Conservation (phyloP, 2,888 invertebrate genomes). For the Monoplex corrugatus region DNA sequence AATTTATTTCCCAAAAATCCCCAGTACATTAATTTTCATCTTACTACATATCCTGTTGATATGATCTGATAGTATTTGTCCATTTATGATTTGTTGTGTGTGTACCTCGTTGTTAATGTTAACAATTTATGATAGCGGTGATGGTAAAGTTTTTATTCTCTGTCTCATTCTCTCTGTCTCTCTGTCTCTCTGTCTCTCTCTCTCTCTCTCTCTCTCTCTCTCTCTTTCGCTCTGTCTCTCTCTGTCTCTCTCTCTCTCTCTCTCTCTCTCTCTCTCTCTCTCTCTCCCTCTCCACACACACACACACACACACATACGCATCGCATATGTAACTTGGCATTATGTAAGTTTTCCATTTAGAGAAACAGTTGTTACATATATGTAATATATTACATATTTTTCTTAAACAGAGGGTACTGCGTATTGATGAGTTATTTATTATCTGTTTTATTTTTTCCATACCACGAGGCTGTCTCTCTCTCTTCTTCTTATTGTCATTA, state of each 20-base stretch:
- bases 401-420: too few species aligned
- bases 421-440: neutral
- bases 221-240: neutral
- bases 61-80: too few species aligned
- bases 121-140: too few species aligned
- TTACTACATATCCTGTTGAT: too few species aligned
- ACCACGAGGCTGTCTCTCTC: neutral
- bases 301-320: neutral
- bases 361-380: neutral
- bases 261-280: constrained; percentile 8
- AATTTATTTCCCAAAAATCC: too few species aligned
- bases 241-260: neutral
- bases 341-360: neutral
- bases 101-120: too few species aligned
- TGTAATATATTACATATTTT: too few species aligned
- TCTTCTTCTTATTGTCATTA: neutral
- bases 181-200: neutral
- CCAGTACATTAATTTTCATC: too few species aligned
- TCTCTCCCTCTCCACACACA: neutral
- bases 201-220: neutral
- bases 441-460: neutral
- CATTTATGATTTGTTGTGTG: too few species aligned
- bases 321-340: neutral
- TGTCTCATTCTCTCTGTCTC: too few species aligned
- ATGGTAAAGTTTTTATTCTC: too few species aligned